Conservation (phyloP, 1,140 invertebrate species). For the Melanaphis sacchari region DNA sequence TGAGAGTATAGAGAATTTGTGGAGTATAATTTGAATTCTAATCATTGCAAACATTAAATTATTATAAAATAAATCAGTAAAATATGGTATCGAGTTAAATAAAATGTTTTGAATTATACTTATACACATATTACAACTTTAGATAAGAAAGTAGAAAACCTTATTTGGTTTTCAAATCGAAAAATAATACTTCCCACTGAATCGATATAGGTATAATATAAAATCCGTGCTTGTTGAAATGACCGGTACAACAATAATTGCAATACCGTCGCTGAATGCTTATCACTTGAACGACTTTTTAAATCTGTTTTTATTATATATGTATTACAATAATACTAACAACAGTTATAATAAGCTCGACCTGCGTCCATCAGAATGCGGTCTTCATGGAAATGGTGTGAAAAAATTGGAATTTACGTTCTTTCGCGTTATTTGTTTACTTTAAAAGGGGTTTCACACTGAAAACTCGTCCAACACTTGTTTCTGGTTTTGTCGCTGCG, state of each 20-base stretch:
- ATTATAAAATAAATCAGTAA: background rate
- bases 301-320: background rate
- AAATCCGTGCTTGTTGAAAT: background rate
- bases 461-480: conserved; percentile 47
- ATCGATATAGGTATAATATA: background rate
- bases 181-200: background rate
- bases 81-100: background rate
- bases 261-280: conserved; percentile 6
- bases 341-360: conserved; percentile 24
- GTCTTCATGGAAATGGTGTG: conserved; percentile 40
- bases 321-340: background rate
- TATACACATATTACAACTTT: background rate
- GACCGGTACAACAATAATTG: background rate
- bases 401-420: conserved; percentile 45
- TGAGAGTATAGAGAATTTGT: background rate
- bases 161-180: background rate
- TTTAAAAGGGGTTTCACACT: conserved; percentile 50
- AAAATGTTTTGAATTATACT: background rate
- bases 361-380: conserved; percentile 23
- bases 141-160: background rate
- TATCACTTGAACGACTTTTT: conserved; percentile 42
- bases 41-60: background rate
- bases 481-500: conserved; percentile 20
- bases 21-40: background rate
- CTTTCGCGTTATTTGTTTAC: background rate